Evolutionary conservation across 1,140 invertebrate species (phyloP).

Genomic region (Pogonomyrmex barbatus): DNA sequence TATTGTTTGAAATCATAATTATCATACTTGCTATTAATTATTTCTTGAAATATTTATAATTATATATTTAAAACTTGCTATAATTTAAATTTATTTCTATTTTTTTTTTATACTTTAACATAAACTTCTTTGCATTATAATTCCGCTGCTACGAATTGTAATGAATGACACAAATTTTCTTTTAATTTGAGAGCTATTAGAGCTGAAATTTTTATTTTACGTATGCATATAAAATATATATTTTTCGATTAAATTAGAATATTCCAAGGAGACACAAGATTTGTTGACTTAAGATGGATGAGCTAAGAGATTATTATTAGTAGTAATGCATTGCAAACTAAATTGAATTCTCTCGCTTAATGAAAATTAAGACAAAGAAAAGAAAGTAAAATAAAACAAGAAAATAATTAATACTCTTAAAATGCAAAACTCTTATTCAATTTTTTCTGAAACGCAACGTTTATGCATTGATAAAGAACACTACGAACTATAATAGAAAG

Average conservation of each 20-base stretch:
- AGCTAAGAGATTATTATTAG: neutral
- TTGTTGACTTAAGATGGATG: neutral
- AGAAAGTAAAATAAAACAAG: too few species aligned
- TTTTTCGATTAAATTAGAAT: neutral
- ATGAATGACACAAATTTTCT: neutral
- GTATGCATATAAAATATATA: too few species aligned
- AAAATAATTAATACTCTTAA: neutral
- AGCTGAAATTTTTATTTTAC: too few species aligned
- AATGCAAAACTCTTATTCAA: neutral
- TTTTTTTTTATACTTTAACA: neutral
- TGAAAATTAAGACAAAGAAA: too few species aligned
- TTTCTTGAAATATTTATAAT: too few species aligned
- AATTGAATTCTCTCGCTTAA: neutral
- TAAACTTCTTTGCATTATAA: neutral
- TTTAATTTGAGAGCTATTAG: too few species aligned
- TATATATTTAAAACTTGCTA: too few species aligned
- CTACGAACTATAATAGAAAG: neutral
- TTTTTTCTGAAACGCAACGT: neutral
- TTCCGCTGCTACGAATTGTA: neutral
- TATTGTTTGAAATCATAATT: neutral
- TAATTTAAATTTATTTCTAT: too few species aligned
- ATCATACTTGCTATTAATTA: too few species aligned
- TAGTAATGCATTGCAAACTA: neutral
- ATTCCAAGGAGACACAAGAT: neutral
- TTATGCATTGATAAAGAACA: neutral